phyloP scores from a whole-genome alignment of 2,888 invertebrate genomes.

The Athripsodes cinereus region DNA sequence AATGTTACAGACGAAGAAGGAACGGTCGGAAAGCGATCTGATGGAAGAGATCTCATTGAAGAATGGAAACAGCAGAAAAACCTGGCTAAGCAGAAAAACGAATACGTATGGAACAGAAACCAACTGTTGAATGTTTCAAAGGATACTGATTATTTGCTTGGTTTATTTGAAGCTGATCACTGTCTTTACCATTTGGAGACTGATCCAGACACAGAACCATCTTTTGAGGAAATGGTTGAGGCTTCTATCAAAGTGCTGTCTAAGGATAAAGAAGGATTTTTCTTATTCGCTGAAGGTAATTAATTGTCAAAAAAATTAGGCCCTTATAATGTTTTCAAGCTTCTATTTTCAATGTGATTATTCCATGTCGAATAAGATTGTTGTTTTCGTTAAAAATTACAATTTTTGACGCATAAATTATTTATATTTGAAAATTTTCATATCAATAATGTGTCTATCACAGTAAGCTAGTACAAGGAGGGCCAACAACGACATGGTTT shows the following conservation, averaged over 20 bases:
- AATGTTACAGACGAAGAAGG: conserved; percentile 47
- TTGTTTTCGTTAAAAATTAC: too few relatives aligned
- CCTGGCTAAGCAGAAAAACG: conserved; percentile 34
- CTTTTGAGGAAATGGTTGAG: conserved; percentile 74
- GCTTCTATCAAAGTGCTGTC: conserved; percentile 67
- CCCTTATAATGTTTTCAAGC: too few relatives aligned
- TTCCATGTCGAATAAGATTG: too few relatives aligned
- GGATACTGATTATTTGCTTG: conserved; percentile 54
- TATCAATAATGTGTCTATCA: too few relatives aligned
- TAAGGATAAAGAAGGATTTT: conserved; percentile 61
- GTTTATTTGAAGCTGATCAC: conserved; percentile 60
- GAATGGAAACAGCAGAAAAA: conserved; percentile 56
- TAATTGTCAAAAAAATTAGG: too few relatives aligned
- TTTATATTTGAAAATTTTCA: too few relatives aligned
- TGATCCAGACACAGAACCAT: conserved; percentile 50
- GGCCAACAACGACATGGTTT: too few relatives aligned
- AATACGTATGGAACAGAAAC: conserved; percentile 52
- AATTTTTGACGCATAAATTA: too few relatives aligned
- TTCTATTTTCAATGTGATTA: too few relatives aligned
- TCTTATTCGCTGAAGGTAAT: conserved; percentile 70
- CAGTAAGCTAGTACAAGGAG: too few relatives aligned
- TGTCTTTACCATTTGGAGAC: conserved; percentile 65
- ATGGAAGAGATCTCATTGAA: conserved; percentile 59
- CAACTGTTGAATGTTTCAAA: conserved; percentile 41
- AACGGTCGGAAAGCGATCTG: conserved; percentile 44